Evolutionary conservation across 2,888 invertebrate species (phyloP), one percentile per base, ranked within the genome.

Genomic region (Ormyrus rosae): DNA sequence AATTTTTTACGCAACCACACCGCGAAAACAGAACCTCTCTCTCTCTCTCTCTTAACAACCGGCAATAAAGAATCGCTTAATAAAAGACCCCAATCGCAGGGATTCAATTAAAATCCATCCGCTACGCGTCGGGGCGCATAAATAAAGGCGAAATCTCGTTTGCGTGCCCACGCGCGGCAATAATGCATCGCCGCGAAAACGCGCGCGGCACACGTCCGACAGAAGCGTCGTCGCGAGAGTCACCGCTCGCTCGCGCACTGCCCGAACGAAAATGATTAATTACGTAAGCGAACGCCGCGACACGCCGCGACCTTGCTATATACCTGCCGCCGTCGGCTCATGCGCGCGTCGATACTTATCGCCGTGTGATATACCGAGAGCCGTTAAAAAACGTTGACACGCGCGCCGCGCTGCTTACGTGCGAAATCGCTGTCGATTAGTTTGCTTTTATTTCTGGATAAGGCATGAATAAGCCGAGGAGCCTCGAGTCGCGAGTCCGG

Each of bases 231-330:
- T 34, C 61, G 8, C 61, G 61, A 0, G n/a, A 48, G 19, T 34
- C 51, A 10, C n/a, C 45, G 11, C 83, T 79, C 77, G 48, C n/a
- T n/a, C 48, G 67, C 64, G 67, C 55, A 72, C 53, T 50, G 53
- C 4, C 79, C 81, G 78, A 69, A 82, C 72, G 82, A 85, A 86
- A 85, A 85, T 85, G 85, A 87, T 87, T 85, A 85, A 86, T 87
- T 82, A 83, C 83, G 60, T 71, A 67, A 77, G 75, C 65, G 19
- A 73, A 72, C 13, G 74, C 81, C 69, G 67, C 77, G 74, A 77
- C 64, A 70, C 55, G 50, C 50, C 70, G 71, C 80, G 83, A 84
- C 84, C 84, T 81, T 71, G 76, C 75, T 75, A 13, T 13, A 13
- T 13, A 82, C 74, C 65, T 75, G 73, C 60, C 69, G 83, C 82